phyloP scores from a whole-genome alignment of 2,797 vertebrate species.

The Nothura maculosa region DNA sequence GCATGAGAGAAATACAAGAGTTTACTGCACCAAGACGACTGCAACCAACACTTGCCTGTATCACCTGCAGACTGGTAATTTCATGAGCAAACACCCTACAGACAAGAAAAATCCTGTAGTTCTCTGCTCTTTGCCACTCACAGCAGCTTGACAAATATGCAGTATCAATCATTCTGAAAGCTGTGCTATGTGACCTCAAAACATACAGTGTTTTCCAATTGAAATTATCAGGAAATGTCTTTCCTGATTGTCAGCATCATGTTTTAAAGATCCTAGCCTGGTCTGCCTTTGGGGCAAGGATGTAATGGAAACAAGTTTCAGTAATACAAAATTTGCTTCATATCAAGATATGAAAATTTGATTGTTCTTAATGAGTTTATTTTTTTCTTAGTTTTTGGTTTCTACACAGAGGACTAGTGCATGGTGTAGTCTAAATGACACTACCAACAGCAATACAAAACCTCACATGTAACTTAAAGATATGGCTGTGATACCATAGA shows the following conservation, averaged over 20 bases:
- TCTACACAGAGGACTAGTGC: not conserved
- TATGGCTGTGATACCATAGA: not conserved
- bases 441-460: not conserved
- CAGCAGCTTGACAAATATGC: fast-evolving
- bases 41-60: not conserved
- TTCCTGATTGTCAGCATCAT: not conserved
- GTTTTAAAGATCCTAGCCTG: not conserved
- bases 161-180: not conserved
- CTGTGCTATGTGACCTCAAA: not conserved
- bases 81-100: not conserved
- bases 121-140: not conserved
- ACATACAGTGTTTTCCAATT: not conserved
- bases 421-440: not conserved
- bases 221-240: not conserved
- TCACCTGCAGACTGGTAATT: not conserved
- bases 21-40: not conserved
- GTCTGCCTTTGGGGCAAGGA: not conserved
- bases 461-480: not conserved
- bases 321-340: not conserved
- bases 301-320: not conserved
- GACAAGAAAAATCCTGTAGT: not conserved
- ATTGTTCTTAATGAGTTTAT: not conserved
- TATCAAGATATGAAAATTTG: not conserved
- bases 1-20: not conserved
- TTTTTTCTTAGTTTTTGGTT: not conserved